phyloP scores from a whole-genome alignment of 2,888 invertebrate genomes.

The Machimus atricapillus region DNA sequence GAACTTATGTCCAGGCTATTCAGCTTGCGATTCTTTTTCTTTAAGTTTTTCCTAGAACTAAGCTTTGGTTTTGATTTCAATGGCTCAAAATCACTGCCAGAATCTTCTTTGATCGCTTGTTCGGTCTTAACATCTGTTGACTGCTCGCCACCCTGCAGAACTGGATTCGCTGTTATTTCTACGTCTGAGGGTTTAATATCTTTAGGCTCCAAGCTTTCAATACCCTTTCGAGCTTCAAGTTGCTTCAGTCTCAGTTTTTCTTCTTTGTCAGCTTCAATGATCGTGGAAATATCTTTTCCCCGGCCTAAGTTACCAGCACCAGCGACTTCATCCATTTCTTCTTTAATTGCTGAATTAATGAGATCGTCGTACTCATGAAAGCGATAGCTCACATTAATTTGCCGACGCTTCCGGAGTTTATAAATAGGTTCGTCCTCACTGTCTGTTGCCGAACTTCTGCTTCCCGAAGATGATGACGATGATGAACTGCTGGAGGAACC shows the following conservation, averaged over 20 bases:
- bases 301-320: slow-evolving; percentile 82
- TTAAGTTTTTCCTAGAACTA: slow-evolving; percentile 51
- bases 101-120: slow-evolving; percentile 52
- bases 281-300: slow-evolving; percentile 93
- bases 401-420: slow-evolving; percentile 80
- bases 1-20: slow-evolving; percentile 83
- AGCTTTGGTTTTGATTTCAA: slow-evolving; percentile 53
- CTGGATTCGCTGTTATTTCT: slow-evolving; percentile 55
- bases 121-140: slow-evolving; percentile 46
- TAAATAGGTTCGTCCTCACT: slow-evolving; percentile 79
- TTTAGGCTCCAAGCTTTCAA: neutral
- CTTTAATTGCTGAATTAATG: slow-evolving; percentile 90
- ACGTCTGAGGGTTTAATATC: slow-evolving; percentile 48
- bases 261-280: slow-evolving; percentile 79
- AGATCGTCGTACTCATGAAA: slow-evolving; percentile 95
- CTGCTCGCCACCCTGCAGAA: slow-evolving; percentile 51
- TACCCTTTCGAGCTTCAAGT: slow-evolving; percentile 48
- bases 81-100: slow-evolving; percentile 59
- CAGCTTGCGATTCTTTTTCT: slow-evolving; percentile 76
- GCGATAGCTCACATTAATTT: slow-evolving; percentile 82
- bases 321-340: slow-evolving; percentile 77
- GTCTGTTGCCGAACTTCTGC: slow-evolving; percentile 53
- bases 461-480: slow-evolving; percentile 47
- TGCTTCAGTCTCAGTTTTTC: slow-evolving; percentile 63
- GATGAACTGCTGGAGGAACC: slow-evolving; percentile 49